Percentiles rank a stretch among this genome's conserved stretches.
phyloP scores from a whole-genome alignment of 1,140 invertebrate species.

The Nebria ingens region DNA sequence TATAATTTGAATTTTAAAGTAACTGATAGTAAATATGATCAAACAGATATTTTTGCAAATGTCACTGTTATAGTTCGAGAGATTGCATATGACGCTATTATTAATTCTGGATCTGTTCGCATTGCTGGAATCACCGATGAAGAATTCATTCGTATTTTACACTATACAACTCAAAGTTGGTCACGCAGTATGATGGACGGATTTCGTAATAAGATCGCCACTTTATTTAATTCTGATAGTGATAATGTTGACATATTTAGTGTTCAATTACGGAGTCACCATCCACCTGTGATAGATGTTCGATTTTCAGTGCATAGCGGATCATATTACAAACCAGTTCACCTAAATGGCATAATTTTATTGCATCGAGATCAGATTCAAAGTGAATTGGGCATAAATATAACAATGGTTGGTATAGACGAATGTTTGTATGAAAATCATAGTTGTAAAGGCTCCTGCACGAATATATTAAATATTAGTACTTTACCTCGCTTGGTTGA shows the following conservation, averaged over 20 bases:
- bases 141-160: conserved; percentile 90
- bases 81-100: conserved; percentile 89
- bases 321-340: conserved; percentile 88
- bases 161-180: conserved; percentile 74
- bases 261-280: conserved; percentile 73
- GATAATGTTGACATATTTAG: conserved; percentile 95
- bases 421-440: conserved; percentile 93
- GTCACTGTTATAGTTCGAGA: conserved; percentile 88
- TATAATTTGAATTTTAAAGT: conserved; percentile 85
- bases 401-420: conserved; percentile 96
- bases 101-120: conserved; percentile 89
- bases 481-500: conserved; percentile 89
- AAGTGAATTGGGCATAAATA: conserved; percentile 84
- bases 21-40: conserved; percentile 85
- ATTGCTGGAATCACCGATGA: conserved; percentile 92
- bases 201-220: conserved; percentile 77
- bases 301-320: conserved; percentile 92
- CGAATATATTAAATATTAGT: conserved; percentile 81
- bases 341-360: conserved; percentile 87
- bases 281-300: conserved; percentile 85
- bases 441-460: conserved; percentile 92
- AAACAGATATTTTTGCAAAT: conserved; percentile 84
- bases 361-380: conserved; percentile 92
- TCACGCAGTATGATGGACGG: conserved; percentile 79
- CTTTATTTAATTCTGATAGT: conserved; percentile 68